phyloP scores from a whole-genome alignment of 2,888 invertebrate species.

The Heliconius ethilla region DNA sequence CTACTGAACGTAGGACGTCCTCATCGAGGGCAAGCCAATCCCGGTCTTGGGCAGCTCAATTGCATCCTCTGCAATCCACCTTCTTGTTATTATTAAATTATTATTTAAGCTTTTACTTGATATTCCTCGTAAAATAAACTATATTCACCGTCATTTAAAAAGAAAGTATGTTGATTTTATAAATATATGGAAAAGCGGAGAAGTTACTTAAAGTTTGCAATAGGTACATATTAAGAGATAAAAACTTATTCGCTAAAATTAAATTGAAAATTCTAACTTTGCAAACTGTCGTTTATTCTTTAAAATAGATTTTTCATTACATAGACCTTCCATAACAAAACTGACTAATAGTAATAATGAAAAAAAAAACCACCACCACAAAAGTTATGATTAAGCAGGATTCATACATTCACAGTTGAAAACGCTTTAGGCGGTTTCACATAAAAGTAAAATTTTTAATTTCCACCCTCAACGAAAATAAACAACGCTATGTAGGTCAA shows the following conservation, averaged over 20 bases:
- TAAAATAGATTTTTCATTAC: no score
- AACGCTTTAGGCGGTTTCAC: constrained; percentile 28
- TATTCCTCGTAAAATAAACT: background rate
- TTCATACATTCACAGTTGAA: constrained; percentile 24
- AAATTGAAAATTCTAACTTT: background rate
- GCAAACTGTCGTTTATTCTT: no score
- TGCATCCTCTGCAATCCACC: no score
- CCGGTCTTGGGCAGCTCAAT: no score
- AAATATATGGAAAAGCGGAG: background rate
- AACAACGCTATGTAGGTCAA: constrained; percentile 47
- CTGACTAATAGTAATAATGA: background rate
- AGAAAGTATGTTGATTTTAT: background rate
- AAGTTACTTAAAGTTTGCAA: no score
- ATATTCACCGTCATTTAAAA: background rate
- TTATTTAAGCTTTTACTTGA: background rate
- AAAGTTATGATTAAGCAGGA: constrained; percentile 27
- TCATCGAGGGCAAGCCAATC: no score
- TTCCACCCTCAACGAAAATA: constrained; percentile 43
- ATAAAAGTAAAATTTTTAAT: constrained; percentile 35
- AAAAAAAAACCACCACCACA: constrained; percentile 14
- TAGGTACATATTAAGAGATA: no score
- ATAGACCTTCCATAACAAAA: background rate
- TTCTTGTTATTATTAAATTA: background rate
- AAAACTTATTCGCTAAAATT: background rate
- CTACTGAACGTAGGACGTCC: no score